These are phyloP conservation scores for Zelostemma sp. DNA, from an alignment of 1,140 invertebrate species.

Conservation along the genomic window DNA sequence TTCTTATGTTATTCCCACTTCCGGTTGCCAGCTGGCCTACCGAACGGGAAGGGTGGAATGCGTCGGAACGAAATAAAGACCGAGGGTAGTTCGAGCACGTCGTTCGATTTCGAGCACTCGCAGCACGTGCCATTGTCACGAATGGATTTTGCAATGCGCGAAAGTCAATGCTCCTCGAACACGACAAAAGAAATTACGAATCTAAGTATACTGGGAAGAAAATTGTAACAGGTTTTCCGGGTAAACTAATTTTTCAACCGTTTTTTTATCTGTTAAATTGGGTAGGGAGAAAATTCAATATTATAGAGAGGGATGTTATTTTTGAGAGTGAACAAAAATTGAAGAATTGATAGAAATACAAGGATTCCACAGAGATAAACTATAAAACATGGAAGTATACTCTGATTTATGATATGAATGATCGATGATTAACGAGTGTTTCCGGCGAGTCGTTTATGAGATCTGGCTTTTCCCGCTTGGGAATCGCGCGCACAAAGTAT, in stretches of 20 bases:
- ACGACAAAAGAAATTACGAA: not conserved
- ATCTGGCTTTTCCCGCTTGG: conserved; percentile 6
- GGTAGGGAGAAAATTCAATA: no score
- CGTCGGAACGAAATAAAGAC: conserved; percentile 8
- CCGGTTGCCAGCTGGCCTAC: conserved; percentile 61
- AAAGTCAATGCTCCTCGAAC: not conserved
- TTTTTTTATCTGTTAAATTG: no score
- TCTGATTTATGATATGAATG: no score
- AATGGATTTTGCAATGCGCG: conserved; percentile 1
- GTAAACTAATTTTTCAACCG: no score
- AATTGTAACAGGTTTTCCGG: no score
- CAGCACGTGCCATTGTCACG: conserved; percentile 51
- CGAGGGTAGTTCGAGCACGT: conserved; percentile 29
- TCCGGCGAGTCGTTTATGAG: conserved; percentile 10
- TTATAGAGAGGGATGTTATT: no score
- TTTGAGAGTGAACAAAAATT: no score
- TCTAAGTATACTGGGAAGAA: no score
- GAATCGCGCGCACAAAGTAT: not conserved
- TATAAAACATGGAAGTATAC: no score
- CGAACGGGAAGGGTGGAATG: conserved; percentile 30
- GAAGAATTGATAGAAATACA: no score
- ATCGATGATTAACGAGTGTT: not conserved
- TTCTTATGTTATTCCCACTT: conserved; percentile 55
- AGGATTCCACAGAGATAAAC: no score
- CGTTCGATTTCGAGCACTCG: conserved; percentile 56